These are phyloP conservation scores for Dendropsophus ebraccatus DNA, from an alignment of 2,113 vertebrate species.

Conservation along the genomic window DNA sequence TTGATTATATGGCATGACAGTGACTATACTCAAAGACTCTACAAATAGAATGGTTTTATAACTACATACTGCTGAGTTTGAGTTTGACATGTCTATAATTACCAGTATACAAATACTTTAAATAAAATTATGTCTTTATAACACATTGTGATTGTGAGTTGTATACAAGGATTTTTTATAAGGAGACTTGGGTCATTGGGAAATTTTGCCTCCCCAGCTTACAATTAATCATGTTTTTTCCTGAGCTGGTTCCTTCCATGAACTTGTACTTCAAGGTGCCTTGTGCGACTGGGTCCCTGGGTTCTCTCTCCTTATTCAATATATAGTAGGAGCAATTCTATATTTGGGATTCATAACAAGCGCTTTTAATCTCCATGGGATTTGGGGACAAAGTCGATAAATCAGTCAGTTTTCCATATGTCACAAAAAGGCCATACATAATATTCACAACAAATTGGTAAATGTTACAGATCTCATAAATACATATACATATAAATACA, in stretches of 20 bases:
- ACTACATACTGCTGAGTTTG: too few relatives aligned
- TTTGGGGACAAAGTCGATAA: constrained; percentile 35
- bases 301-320: not conserved
- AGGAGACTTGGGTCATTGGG: not conserved
- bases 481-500: too few relatives aligned
- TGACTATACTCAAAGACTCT: too few relatives aligned
- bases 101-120: too few relatives aligned
- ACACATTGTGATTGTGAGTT: not conserved
- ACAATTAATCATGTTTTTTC: constrained; percentile 38
- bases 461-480: not conserved
- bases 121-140: too few relatives aligned
- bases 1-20: too few relatives aligned
- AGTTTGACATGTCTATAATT: too few relatives aligned
- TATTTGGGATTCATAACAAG: constrained; percentile 36
- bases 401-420: constrained; percentile 14
- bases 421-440: constrained; percentile 28
- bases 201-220: not conserved
- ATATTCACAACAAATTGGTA: constrained; percentile 26
- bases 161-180: not conserved
- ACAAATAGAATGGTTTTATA: too few relatives aligned
- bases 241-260: not conserved
- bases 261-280: not conserved
- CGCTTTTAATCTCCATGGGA: constrained; percentile 14
- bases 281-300: constrained; percentile 31
- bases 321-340: constrained; percentile 36